Evolutionary conservation across 2,113 vertebrate genomes (phyloP), one percentile per base, ranked within the genome.

Genomic region (Ctenomys sociabilis): DNA sequence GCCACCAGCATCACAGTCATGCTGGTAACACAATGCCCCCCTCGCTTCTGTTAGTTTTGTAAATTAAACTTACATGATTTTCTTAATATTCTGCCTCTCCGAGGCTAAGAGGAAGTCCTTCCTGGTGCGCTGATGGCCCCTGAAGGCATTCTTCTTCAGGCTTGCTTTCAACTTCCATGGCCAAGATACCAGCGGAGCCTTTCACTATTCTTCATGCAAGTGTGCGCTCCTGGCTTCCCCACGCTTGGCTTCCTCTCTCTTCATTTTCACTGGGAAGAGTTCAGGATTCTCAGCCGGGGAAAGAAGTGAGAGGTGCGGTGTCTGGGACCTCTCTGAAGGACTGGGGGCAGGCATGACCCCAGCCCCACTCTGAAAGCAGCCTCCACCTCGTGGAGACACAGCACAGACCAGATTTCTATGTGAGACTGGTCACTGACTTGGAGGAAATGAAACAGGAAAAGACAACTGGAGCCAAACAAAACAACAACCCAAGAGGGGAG

Each of bases 221-320:
- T n/a, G n/a, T n/a, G n/a, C n/a, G n/a, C n/a, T n/a, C n/a, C n/a
- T n/a, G n/a, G 28, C 94, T 81, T 93, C 77, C 93, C 93, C 94
- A 90, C 89, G 94, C 96, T 95, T 96, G 97, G 90, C 52, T 64
- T 13, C 10, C 40, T 49, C 30, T 30, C 22, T 40, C 93, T 1
- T 0, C 88, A 35, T 80, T 81, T 95, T 77, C 70, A 84, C 89
- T 94, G 66, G 84, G 97, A 91, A 63, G 82, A 90, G 40, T 89
- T 32, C 40, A 89, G 45, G 95, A 95, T 64, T 94, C 91, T 73
- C 91, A 88, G 52, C 84, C 26, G 0, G 26, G 88, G 89, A 66
- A 35, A 92, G 73, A 45, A 86, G 57, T 92, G 92, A 96, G 75
- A 37, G 5, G 94, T 43, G 66, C 93, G 43, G 70, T 87, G 94